These are phyloP conservation scores for Decapterus maruadsi DNA, from an alignment of 2,797 vertebrate species.

Conservation along the genomic window DNA sequence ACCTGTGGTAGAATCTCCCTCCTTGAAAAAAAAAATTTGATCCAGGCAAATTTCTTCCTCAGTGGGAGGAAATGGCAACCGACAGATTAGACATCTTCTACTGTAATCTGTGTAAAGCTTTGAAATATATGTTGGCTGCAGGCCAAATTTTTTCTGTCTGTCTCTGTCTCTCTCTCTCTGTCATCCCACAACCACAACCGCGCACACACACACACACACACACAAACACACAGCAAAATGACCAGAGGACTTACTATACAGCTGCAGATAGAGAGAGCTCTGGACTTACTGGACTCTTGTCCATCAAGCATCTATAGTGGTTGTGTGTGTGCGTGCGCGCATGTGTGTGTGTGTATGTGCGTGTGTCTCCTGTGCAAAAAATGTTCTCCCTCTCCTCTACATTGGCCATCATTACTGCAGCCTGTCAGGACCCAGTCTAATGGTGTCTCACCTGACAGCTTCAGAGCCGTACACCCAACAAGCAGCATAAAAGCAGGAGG, in stretches of 20 bases:
- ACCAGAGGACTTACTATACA: slow-evolving; percentile 29
- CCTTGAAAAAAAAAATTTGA: slow-evolving; percentile 43
- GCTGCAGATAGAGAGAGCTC: slow-evolving; percentile 13
- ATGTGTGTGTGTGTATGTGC: not conserved
- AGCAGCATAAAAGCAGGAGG: slow-evolving; percentile 45
- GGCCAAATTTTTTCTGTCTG: slow-evolving; percentile 52
- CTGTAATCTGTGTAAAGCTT: slow-evolving; percentile 77
- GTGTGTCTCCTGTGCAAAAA: slow-evolving; percentile 42
- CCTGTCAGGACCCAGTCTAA: slow-evolving; percentile 77
- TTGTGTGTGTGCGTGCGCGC: slow-evolving; percentile 13
- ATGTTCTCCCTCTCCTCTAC: slow-evolving; percentile 48
- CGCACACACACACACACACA: not conserved
- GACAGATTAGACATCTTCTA: slow-evolving; percentile 78
- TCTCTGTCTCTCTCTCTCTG: slow-evolving; percentile 12
- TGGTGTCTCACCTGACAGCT: slow-evolving; percentile 79
- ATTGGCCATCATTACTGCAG: slow-evolving; percentile 68
- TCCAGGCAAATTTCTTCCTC: slow-evolving; percentile 71
- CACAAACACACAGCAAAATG: slow-evolving; percentile 16
- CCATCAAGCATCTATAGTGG: slow-evolving; percentile 32
- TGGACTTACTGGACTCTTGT: slow-evolving; percentile 43
- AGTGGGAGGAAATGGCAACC: slow-evolving; percentile 79
- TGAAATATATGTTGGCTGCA: slow-evolving; percentile 71
- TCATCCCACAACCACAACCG: slow-evolving; percentile 27
- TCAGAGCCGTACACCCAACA: slow-evolving; percentile 66
- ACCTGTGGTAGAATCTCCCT: slow-evolving; percentile 61